These are phyloP conservation scores for Atopsyche davidsoni DNA, from an alignment of 1,140 invertebrate genomes.

Conservation along the genomic window DNA sequence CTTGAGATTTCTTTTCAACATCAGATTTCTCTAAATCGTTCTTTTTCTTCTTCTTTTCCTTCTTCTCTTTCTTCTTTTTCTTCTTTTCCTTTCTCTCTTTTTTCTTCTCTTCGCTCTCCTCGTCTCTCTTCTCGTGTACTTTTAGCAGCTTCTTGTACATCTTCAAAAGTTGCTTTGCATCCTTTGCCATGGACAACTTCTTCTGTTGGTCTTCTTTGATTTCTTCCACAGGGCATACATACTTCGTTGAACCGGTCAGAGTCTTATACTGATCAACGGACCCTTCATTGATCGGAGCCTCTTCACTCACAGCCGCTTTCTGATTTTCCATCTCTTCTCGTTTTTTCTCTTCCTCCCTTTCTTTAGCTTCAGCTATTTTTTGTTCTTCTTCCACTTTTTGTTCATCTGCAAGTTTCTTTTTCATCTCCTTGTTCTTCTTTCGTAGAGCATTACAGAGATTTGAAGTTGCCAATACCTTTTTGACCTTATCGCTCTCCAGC, in stretches of 20 bases:
- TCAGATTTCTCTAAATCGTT: neutral
- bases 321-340: neutral
- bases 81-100: conserved; percentile 36
- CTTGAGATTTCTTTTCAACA: neutral
- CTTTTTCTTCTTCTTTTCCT: conserved; percentile 9
- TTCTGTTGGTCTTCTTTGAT: conserved; percentile 20
- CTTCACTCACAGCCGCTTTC: neutral
- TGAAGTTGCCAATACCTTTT: conserved; percentile 48
- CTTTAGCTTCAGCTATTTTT: neutral
- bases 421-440: conserved; percentile 53
- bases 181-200: conserved; percentile 38
- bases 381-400: conserved; percentile 19
- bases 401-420: conserved; percentile 40
- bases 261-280: conserved; percentile 44
- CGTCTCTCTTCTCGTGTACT: conserved; percentile 39
- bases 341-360: neutral
- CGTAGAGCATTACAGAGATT: conserved; percentile 50
- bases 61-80: conserved; percentile 21
- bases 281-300: conserved; percentile 35
- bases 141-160: conserved; percentile 48
- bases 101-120: conserved; percentile 39
- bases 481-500: conserved; percentile 50
- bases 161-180: conserved; percentile 43
- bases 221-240: conserved; percentile 38
- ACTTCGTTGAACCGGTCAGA: conserved; percentile 41